Base-by-base conservation (phyloP, 2,888 invertebrate genomes). In the Lutraria lutraria region DNA sequence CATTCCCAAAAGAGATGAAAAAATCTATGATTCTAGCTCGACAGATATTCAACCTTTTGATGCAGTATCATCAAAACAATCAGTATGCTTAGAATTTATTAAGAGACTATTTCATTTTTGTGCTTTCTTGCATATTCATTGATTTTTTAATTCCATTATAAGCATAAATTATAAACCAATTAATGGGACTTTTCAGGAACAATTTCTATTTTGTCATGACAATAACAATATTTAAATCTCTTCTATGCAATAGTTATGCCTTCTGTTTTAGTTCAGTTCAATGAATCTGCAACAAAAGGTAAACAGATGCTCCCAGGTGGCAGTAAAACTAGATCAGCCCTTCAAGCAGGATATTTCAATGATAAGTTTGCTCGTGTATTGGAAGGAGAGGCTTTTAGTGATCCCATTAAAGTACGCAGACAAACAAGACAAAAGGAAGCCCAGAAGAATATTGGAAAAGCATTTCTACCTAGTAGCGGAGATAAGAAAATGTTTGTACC, bases 221-320 rank as follows among this genome's bases (percentile, higher is more conserved):
- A 43, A 8, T 43, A 43, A 43, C 43, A 43, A 43, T 43, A 43
- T 43, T 43, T 8, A 43, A 4, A 43, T 43, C 8, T 43, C 2
- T 43, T 60, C 10, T 68, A 21, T 68, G n/a, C 25, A 6, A 43
- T 60, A 68, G 68, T 83, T 63, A 60, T 43, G 43, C n/a, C 2
- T 63, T 63, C 25, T 82, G 84, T 91, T 93, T 16, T 93, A 96
- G 96, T 94, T 89, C 86, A 92, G 25, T 96, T 96, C 92, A 96
- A 96, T 94, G 95, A 94, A 88, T 88, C 95, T 72, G 95, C 96
- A 54, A 91, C 94, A 29, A 97, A 97, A 92, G 96, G 96, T 15
- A 96, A 96, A 91, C 96, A 97, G 92, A 94, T 97, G 93, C 88
- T 96, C 15, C 95, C 96, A 63, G 96, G 96, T 25, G 96, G 96